phyloP scores from a whole-genome alignment of 1,140 invertebrate genomes.

The Pseudomyrmex concolor region DNA sequence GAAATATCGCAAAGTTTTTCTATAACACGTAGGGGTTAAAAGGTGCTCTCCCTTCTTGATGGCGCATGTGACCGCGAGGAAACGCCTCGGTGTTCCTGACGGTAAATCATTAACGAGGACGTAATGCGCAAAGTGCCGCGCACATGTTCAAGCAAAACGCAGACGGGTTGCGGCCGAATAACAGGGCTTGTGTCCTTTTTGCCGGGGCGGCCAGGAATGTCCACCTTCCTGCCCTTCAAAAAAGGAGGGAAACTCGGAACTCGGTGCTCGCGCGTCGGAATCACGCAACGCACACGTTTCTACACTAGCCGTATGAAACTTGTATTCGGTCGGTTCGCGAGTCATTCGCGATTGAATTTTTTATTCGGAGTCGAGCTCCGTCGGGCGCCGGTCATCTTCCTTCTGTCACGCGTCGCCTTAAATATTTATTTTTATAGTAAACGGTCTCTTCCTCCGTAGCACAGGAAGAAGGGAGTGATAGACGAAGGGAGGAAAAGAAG shows the following conservation, averaged over 20 bases:
- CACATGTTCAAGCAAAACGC: conserved; percentile 47
- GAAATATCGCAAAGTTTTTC: conserved; percentile 30
- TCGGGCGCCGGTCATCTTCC: conserved; percentile 49
- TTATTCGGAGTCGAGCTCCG: conserved; percentile 70
- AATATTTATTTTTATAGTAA: conserved; percentile 75
- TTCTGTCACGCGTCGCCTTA: conserved; percentile 52
- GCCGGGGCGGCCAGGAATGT: conserved; percentile 46
- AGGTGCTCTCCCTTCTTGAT: conserved; percentile 8
- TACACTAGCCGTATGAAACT: conserved; percentile 71
- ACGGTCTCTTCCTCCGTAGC: neutral
- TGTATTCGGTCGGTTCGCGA: conserved; percentile 75
- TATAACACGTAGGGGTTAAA: conserved; percentile 12
- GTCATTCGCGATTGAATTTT: conserved; percentile 80
- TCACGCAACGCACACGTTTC: conserved; percentile 68
- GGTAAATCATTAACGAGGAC: conserved; percentile 64
- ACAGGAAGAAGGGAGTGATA: neutral
- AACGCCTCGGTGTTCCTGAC: neutral
- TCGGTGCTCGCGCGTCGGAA: conserved; percentile 25
- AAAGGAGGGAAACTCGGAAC: conserved; percentile 52
- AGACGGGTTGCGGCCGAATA: conserved; percentile 62
- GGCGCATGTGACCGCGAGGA: neutral
- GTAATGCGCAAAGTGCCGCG: conserved; percentile 20
- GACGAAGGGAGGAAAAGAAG: neutral
- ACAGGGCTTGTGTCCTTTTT: conserved; percentile 65
- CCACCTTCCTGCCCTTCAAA: conserved; percentile 55